A percentile compares a stretch with the other conserved stretches of the same genome.
Evolutionary conservation across 64 coral and sea anemone genomes (phyloP).

Genomic region (Montipora sp.): DNA sequence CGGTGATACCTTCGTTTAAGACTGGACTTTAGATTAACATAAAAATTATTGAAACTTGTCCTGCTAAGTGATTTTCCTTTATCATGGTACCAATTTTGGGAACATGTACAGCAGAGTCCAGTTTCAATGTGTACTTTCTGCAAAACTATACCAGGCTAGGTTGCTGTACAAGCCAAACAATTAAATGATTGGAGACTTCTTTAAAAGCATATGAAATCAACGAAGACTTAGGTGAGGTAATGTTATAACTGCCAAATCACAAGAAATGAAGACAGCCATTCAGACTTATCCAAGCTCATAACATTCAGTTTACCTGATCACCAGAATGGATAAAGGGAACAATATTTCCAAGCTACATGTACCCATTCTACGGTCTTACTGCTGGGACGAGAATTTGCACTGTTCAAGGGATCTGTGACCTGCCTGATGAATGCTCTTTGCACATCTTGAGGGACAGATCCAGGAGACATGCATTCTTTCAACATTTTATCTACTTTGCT

Average conservation of each 20-base stretch:
- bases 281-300: not conserved
- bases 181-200: not conserved
- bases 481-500: not conserved
- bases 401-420: not conserved
- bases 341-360: not conserved
- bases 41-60: not conserved
- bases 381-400: not conserved
- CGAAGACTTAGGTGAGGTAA: not conserved
- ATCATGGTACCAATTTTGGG: not conserved
- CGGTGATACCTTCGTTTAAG: no score
- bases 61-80: not conserved
- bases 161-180: not conserved
- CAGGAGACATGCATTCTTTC: not conserved
- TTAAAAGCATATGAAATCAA: not conserved
- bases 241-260: not conserved
- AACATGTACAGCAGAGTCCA: not conserved
- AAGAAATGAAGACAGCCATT: not conserved
- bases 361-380: not conserved
- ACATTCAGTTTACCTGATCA: constrained; percentile 3
- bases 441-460: not conserved
- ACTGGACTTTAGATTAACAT: not conserved
- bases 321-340: not conserved
- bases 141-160: not conserved
- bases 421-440: not conserved
- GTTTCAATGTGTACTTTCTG: not conserved